phyloP scores from a whole-genome alignment of 2,113 vertebrate genomes.

The Tragulus kanchil region DNA sequence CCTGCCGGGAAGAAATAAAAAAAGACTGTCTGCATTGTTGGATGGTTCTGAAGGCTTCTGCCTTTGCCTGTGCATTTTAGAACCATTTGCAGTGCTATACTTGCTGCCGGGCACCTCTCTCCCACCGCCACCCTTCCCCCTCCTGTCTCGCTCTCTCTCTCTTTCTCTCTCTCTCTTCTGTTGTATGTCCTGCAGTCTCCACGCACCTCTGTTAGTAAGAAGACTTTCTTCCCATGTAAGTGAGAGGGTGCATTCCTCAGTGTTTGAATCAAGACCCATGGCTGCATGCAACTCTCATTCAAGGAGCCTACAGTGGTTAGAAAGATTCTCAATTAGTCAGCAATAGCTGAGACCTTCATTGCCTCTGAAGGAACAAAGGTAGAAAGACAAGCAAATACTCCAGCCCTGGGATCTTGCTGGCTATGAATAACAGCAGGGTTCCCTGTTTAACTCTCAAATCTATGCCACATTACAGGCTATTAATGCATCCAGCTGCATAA shows the following conservation, averaged over 20 bases:
- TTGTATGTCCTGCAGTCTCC: constrained; percentile 87
- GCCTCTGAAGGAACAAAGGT: constrained; percentile 86
- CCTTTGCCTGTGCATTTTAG: constrained; percentile 87
- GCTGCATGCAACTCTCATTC: constrained; percentile 86
- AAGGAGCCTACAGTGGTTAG: constrained; percentile 86
- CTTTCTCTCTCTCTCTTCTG: constrained; percentile 82
- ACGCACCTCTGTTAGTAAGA: constrained; percentile 86
- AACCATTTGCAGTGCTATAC: constrained; percentile 87
- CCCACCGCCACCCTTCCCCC: constrained; percentile 75
- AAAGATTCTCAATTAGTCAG: constrained; percentile 89
- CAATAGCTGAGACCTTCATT: constrained; percentile 84
- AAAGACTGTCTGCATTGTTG: constrained; percentile 87
- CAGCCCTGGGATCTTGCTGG: constrained; percentile 84
- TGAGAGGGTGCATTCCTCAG: constrained; percentile 83
- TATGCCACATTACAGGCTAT: constrained; percentile 78
- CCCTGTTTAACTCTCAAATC: constrained; percentile 65
- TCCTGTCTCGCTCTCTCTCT: constrained; percentile 76
- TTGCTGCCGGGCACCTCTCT: constrained; percentile 86
- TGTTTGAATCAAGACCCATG: constrained; percentile 85
- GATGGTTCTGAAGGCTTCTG: constrained; percentile 87
- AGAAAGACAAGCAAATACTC: constrained; percentile 84
- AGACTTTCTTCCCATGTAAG: constrained; percentile 86
- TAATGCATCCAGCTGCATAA: constrained; percentile 70
- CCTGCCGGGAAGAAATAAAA: constrained; percentile 88
- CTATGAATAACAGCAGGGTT: constrained; percentile 82